Evolutionary conservation across 2,888 invertebrate genomes (phyloP), one percentile per base, ranked within the genome.

Genomic region (Doris montereyensis): DNA sequence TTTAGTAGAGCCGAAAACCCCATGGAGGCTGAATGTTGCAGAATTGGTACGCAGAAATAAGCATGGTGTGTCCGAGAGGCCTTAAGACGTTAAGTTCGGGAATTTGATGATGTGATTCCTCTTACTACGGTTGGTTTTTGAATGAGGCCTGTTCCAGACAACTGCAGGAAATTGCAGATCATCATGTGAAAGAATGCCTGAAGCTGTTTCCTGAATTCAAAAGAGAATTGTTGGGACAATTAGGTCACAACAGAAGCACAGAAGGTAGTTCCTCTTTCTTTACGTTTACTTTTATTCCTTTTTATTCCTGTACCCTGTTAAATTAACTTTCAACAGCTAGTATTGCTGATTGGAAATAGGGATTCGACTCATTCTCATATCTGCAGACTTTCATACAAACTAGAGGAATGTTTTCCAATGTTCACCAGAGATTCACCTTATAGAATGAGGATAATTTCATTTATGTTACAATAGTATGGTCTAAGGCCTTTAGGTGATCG

Each of bases 41-140:
- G 85, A 87, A 75, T 85, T 92, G 24, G 86, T 87, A 0, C 75
- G 67, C 30, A 81, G 83, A 68, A 89, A 88, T 72, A 86, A 76
- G n/a, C 90, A 90, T 84, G 84, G 84, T 4, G 87, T 90, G 2
- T 75, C 85, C 68, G 41, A n/a, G 86, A 88, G 2, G 76, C 81
- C 13, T 80, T 90, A 5, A 21, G 77, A 52, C 60, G 34, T 74
- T 84, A 88, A 81, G 72, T 87, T 24, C 72, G 62, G 10, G 76
- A 32, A n/a, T 89, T 85, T 84, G 84, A 87, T n/a, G 82, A 85
- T 58, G 80, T 85, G 26, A 70, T 82, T 10, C 90, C 91, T 21
- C 70, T 84, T 91, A 87, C 82, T 90, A 87, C 84, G 90, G 86
- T 0, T 90, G 90, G 90, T 90, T 89, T 84, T 75, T 89, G n/a